Percentiles rank a stretch among this genome's conserved stretches.
Evolutionary conservation across 2,797 vertebrate genomes (phyloP).

Genomic region (Cyclopterus lumpus): DNA sequence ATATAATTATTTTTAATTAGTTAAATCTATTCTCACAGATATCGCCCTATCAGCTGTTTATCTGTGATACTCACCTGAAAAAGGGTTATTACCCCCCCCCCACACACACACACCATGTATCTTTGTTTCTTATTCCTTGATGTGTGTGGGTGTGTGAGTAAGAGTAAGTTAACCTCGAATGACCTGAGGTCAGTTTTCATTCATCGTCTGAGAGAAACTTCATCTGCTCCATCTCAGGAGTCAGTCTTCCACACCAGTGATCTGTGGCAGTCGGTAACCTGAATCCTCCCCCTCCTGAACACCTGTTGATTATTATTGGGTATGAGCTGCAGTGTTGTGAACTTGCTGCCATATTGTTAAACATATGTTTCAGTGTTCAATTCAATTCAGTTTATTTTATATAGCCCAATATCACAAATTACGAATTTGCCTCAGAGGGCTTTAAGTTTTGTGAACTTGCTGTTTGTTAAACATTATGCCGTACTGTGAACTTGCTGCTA

Average conservation of each 20-base stretch:
- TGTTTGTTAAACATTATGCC: neutral
- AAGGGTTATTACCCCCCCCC: neutral
- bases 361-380: neutral
- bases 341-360: neutral
- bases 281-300: conserved; percentile 35
- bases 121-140: conserved; percentile 37
- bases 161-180: conserved; percentile 40
- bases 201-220: conserved; percentile 55
- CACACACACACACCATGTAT: neutral
- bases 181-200: conserved; percentile 60
- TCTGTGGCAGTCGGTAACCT: conserved; percentile 36
- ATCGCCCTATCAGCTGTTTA: neutral
- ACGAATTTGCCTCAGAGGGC: too few species aligned
- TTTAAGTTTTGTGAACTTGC: too few species aligned
- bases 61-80: neutral
- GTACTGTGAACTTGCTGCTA: neutral
- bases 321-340: neutral
- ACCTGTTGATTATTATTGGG: conserved; percentile 19
- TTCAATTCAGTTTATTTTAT: too few species aligned
- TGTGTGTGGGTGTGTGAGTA: conserved; percentile 21
- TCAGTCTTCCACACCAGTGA: conserved; percentile 53
- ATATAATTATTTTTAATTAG: neutral
- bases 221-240: conserved; percentile 32
- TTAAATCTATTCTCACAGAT: neutral
- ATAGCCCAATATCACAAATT: too few species aligned